These are phyloP conservation scores for Lagopus muta DNA, from an alignment of 2,113 vertebrate genomes.

Conservation along the genomic window DNA sequence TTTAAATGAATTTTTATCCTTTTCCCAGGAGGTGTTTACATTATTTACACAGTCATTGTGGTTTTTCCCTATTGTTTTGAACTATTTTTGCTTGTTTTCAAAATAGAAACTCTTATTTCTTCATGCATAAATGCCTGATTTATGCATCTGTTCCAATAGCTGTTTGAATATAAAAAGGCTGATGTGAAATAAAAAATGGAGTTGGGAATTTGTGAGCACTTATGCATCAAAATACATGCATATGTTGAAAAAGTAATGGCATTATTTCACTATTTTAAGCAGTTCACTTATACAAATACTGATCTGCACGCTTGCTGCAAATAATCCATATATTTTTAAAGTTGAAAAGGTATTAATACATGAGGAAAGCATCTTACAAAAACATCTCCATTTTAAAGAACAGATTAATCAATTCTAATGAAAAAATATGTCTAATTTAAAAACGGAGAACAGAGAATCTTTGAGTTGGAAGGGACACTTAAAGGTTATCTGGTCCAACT, in stretches of 20 bases:
- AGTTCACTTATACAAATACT: background rate
- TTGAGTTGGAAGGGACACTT: no score
- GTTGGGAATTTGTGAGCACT: conserved; percentile 4
- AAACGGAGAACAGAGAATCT: no score
- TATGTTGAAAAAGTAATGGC: conserved; percentile 12
- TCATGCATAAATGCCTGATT: conserved; percentile 45
- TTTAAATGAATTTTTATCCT: background rate
- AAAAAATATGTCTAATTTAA: background rate
- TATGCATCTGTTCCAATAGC: conserved; percentile 12
- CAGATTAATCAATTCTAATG: background rate
- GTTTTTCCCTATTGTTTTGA: conserved; percentile 25
- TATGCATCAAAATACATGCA: conserved; percentile 1
- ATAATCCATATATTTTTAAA: background rate
- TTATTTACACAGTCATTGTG: conserved; percentile 3
- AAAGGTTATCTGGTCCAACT: no score
- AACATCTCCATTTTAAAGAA: background rate
- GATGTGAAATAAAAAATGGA: conserved; percentile 53
- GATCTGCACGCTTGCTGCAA: background rate
- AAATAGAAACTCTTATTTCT: conserved; percentile 45
- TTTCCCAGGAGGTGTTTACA: background rate
- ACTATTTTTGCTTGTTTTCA: conserved; percentile 24
- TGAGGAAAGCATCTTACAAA: background rate
- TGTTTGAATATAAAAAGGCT: conserved; percentile 45
- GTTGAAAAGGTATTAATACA: background rate
- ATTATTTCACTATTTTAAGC: conserved; percentile 22